Base-by-base conservation (phyloP, 2,888 invertebrate genomes). In the Achlya flavicornis region DNA sequence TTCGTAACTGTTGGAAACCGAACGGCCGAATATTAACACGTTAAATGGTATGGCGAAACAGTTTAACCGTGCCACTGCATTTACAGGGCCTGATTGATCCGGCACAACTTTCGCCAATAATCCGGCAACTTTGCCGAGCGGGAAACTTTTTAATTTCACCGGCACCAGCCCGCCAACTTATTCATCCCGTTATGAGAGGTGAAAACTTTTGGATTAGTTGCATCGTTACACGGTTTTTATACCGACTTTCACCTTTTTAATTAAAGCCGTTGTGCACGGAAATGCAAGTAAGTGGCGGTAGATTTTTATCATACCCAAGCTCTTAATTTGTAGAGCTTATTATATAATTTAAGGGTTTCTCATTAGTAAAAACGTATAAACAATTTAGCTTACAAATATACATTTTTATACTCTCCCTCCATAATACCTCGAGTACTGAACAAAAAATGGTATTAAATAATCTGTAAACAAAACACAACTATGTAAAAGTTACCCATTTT, bases 161-260 rank as follows among this genome's bases (percentile, higher is more conserved):
- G 53, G 53, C 7, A 19, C 19, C 32, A 38, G 12, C 63, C 33
- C 61, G 62, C 62, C 48, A 58, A 38, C 62, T 53, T 61, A 46
- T 61, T 60, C 58, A 63, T 4, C 61, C 63, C 61, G 72, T 65
- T 77, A 75, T 70, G 72, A 72, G 67, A 73, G 71, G 73, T 70
- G 71, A 64, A 72, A 77, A 80, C 75, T 80, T 77, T 67, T 46
- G 64, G 73, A 78, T 77, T 77, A 79, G 74, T 79, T 77, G 74
- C 63, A 63, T 71, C 64, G 57, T 61, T 61, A 35, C 62, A 60
- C 63, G 72, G 67, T 65, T 66, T 46, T 65, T n/a, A 61, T 61
- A 57, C 63, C 59, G 53, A 58, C 63, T 65, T 71, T 64, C 11
- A 66, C 67, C 66, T 60, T 65, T 62, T 33, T 48, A 70, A 68